These are phyloP conservation scores for Sturnus vulgaris DNA, from an alignment of 2,113 vertebrate species.

Conservation along the genomic window DNA sequence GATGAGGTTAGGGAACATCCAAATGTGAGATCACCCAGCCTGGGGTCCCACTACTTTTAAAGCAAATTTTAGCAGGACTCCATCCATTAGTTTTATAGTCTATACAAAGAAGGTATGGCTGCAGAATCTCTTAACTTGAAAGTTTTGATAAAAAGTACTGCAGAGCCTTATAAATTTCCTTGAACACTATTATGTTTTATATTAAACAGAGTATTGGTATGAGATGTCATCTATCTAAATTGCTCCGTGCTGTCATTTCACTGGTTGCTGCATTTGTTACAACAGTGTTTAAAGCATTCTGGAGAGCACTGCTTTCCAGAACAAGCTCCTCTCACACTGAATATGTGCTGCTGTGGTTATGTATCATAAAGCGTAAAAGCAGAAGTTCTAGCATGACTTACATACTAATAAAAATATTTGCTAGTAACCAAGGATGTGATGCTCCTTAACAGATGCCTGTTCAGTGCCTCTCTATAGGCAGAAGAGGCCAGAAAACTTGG, in stretches of 20 bases:
- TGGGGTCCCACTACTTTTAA: not conserved
- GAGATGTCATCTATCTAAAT: not conserved
- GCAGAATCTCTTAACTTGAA: not conserved
- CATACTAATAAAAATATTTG: constrained; percentile 44
- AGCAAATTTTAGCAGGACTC: not conserved
- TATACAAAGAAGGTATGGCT: not conserved
- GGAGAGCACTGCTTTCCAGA: not conserved
- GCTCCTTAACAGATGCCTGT: constrained; percentile 1
- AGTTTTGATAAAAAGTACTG: not conserved
- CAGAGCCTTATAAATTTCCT: not conserved
- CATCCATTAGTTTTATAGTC: not conserved
- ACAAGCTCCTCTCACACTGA: not conserved
- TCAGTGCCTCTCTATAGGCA: not conserved
- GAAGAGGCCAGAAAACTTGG: not conserved
- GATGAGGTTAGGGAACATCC: not conserved
- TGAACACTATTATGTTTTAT: not conserved
- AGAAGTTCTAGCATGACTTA: constrained; percentile 33
- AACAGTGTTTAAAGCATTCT: not conserved
- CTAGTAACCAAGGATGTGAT: not conserved
- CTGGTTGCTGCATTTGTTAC: not conserved
- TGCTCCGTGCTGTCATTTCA: not conserved
- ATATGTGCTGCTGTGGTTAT: not conserved
- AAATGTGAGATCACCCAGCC: not conserved
- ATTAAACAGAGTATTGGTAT: not conserved
- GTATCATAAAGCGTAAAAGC: not conserved